phyloP scores from a whole-genome alignment of 2,113 vertebrate species.

The Hypomesus transpacificus region DNA sequence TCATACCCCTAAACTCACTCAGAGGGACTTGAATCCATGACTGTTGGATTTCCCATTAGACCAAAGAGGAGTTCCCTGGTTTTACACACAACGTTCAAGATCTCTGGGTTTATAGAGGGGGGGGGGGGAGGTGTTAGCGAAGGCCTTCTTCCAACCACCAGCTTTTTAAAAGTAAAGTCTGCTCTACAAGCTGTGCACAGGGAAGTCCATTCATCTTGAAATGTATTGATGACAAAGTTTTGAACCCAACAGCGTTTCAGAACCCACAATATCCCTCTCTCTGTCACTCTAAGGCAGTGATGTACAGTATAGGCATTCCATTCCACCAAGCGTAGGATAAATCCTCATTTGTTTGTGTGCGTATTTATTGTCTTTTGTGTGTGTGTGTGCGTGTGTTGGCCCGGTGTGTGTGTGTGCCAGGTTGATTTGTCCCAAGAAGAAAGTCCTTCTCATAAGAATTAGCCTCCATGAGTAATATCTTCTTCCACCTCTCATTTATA shows the following conservation, averaged over 20 bases:
- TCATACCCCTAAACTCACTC: too few relatives aligned
- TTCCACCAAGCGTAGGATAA: background rate
- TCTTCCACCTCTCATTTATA: slow-evolving; percentile 1
- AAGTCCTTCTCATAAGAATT: slow-evolving; percentile 18
- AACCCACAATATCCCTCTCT: background rate
- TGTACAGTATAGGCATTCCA: slow-evolving; percentile 35
- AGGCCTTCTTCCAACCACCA: too few relatives aligned
- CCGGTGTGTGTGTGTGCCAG: too few relatives aligned
- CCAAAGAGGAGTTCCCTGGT: too few relatives aligned
- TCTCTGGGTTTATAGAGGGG: too few relatives aligned
- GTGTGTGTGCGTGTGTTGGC: too few relatives aligned
- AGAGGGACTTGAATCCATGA: too few relatives aligned
- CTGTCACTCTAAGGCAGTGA: slow-evolving; percentile 25
- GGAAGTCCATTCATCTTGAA: background rate
- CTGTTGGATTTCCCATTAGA: too few relatives aligned
- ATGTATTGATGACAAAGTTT: background rate
- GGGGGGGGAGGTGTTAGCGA: too few relatives aligned
- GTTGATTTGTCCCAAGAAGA: slow-evolving; percentile 35
- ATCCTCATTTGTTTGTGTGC: slow-evolving; percentile 41
- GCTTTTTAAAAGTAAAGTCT: too few relatives aligned
- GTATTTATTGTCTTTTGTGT: background rate
- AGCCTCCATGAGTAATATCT: slow-evolving; percentile 43
- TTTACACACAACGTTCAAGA: too few relatives aligned
- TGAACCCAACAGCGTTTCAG: background rate
- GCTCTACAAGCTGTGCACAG: too few relatives aligned